A percentile compares a stretch with the other conserved stretches of the same genome.
phyloP scores from a whole-genome alignment of 37 sponge, comb jelly and placozoan species.

The Halichondria panicea region DNA sequence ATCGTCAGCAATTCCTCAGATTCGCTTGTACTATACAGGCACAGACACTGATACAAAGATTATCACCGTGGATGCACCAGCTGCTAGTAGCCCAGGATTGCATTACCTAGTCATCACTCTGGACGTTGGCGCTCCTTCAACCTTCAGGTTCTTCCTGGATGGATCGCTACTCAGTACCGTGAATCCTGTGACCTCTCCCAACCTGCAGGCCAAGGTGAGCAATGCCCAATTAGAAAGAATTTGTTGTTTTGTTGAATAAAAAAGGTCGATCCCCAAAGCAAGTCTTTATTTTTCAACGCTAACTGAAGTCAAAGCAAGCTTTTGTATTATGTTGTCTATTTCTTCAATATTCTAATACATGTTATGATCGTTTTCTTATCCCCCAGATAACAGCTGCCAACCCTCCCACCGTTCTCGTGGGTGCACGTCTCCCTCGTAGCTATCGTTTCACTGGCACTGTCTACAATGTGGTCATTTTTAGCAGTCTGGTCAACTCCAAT shows the following conservation, averaged over 20 bases:
- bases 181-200: not conserved
- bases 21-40: conserved; percentile 53
- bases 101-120: conserved; percentile 26
- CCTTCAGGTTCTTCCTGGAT: conserved; percentile 48
- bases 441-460: conserved; percentile 59
- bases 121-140: not conserved
- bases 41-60: not conserved
- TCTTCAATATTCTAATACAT: not conserved
- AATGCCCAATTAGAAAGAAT: not conserved
- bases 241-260: not conserved
- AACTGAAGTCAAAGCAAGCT: too few relatives aligned
- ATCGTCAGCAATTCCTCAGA: not conserved
- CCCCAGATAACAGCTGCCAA: conserved; percentile 20
- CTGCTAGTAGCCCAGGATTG: not conserved
- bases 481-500: conserved; percentile 6
- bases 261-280: not conserved
- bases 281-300: not conserved
- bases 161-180: not conserved
- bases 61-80: not conserved
- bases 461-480: conserved; percentile 37
- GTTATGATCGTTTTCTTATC: not conserved
- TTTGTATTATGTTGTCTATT: too few relatives aligned
- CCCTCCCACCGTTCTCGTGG: conserved; percentile 40
- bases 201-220: conserved; percentile 27
- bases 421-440: conserved; percentile 50